A percentile compares a stretch with the other conserved stretches of the same genome.
Evolutionary conservation across 2,888 invertebrate species (phyloP).

Genomic region (Sisyra terminalis): DNA sequence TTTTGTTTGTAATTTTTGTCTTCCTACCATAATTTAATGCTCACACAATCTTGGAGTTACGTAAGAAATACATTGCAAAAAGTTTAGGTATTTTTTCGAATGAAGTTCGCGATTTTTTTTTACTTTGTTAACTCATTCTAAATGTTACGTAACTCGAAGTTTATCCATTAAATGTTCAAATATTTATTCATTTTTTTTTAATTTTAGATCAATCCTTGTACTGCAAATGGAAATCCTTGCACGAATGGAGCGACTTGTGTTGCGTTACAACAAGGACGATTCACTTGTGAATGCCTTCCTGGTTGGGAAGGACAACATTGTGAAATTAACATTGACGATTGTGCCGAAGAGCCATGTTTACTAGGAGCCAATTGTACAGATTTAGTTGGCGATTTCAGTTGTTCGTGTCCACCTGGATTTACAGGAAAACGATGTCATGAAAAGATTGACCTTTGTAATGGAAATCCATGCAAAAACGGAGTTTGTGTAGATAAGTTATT

Average conservation of each 20-base stretch:
- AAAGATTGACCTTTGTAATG: constrained; percentile 83
- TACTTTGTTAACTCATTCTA: too few species aligned
- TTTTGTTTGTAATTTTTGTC: too few species aligned
- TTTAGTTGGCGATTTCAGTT: constrained; percentile 83
- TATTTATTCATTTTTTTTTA: constrained; percentile 10
- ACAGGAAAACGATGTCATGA: constrained; percentile 91
- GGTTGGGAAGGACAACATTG: constrained; percentile 98
- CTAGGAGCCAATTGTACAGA: constrained; percentile 87
- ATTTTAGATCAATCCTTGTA: constrained; percentile 72
- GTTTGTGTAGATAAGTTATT: constrained; percentile 82
- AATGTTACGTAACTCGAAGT: too few species aligned
- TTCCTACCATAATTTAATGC: too few species aligned
- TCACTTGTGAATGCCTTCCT: constrained; percentile 85
- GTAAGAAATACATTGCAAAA: too few species aligned
- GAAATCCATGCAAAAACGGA: constrained; percentile 84
- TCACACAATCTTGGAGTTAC: too few species aligned
- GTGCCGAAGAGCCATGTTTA: constrained; percentile 81
- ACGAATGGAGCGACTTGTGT: constrained; percentile 79
- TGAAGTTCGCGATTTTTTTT: too few species aligned
- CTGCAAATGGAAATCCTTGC: constrained; percentile 80
- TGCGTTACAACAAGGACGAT: constrained; percentile 80
- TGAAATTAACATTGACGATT: constrained; percentile 85
- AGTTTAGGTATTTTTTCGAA: too few species aligned
- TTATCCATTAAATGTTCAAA: background rate
- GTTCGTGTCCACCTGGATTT: constrained; percentile 86